These are phyloP conservation scores for Ypsolopha sequella DNA, from an alignment of 2,888 invertebrate genomes.

Conservation along the genomic window DNA sequence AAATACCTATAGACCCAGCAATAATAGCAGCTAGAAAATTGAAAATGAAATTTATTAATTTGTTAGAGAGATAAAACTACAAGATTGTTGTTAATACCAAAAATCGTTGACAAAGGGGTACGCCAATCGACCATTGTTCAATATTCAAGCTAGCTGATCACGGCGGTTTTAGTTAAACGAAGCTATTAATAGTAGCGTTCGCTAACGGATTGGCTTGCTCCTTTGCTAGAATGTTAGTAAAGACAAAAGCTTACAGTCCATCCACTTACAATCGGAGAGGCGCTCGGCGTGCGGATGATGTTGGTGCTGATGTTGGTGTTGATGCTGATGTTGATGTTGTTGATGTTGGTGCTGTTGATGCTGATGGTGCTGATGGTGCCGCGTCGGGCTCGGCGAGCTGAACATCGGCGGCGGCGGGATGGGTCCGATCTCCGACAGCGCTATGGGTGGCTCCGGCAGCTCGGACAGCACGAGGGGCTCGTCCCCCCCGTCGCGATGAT, in stretches of 20 bases:
- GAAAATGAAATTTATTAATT: no score
- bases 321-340: constrained; percentile 12
- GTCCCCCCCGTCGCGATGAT: constrained; percentile 24
- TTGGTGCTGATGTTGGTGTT: no score
- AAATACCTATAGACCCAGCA: no score
- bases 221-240: no score
- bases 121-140: no score
- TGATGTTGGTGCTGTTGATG: constrained; percentile 12
- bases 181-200: not conserved
- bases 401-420: constrained; percentile 97
- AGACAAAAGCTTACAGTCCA: no score
- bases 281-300: constrained; percentile 13
- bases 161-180: no score
- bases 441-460: constrained; percentile 92
- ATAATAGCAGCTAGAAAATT: no score
- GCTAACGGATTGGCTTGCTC: not conserved
- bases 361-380: constrained; percentile 38
- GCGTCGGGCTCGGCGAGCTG: constrained; percentile 86
- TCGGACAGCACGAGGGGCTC: constrained; percentile 83
- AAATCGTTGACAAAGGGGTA: no score
- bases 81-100: no score
- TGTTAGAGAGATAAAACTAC: no score
- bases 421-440: constrained; percentile 92
- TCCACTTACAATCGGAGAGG: constrained; percentile 52
- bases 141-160: no score